Conservation (phyloP, 2,888 invertebrate genomes). For the Agrotis exclamationis region DNA sequence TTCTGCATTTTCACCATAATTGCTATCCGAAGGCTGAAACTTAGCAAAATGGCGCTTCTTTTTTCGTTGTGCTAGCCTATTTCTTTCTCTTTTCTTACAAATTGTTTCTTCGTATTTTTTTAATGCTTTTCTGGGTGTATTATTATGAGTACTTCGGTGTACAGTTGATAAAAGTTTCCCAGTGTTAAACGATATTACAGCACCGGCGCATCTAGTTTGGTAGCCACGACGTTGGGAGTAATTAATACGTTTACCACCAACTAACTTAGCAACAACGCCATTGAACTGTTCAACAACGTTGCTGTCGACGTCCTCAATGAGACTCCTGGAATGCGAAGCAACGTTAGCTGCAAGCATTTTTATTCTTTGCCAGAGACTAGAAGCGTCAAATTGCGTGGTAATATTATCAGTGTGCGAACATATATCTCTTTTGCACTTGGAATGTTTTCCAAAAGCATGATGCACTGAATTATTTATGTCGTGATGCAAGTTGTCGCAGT, state of each 20-base stretch:
- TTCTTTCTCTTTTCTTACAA: conserved; percentile 25
- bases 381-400: neutral
- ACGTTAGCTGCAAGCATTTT: neutral
- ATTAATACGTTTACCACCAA: conserved; percentile 37
- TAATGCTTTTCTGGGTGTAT: conserved; percentile 14
- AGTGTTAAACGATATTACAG: conserved; percentile 36
- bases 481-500: conserved; percentile 4
- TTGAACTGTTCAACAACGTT: conserved; percentile 8
- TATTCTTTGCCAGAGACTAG: conserved; percentile 1
- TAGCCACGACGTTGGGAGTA: conserved; percentile 27
- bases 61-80: conserved; percentile 17
- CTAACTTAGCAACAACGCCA: conserved; percentile 11
- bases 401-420: neutral
- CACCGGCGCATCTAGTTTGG: conserved; percentile 20
- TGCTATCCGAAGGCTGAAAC: no score
- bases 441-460: conserved; percentile 6
- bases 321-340: conserved; percentile 6
- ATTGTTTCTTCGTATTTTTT: conserved; percentile 35
- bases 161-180: conserved; percentile 6
- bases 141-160: neutral
- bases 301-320: conserved; percentile 9
- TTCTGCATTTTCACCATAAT: no score
- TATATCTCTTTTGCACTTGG: conserved; percentile 5
- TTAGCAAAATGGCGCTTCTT: no score
- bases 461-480: conserved; percentile 1